phyloP scores from a whole-genome alignment of 2,797 vertebrate genomes.

The Labeo calbasu region DNA sequence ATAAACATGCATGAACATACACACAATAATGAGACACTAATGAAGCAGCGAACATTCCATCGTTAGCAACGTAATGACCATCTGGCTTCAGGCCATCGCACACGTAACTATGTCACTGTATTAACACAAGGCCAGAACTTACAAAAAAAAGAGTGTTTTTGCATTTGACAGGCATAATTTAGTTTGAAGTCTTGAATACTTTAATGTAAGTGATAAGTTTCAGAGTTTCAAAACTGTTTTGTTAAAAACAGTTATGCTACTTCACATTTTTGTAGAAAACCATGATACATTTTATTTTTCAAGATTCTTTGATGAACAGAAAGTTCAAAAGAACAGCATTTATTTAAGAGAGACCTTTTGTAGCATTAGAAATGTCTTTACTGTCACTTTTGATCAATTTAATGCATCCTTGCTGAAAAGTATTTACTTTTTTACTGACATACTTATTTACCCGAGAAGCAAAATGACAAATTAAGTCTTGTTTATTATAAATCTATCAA shows the following conservation, averaged over 20 bases:
- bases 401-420: not conserved
- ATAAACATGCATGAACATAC: not conserved
- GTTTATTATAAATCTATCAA: not conserved
- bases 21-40: not conserved
- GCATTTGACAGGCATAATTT: not conserved
- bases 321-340: not conserved
- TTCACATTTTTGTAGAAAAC: not conserved
- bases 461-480: not conserved
- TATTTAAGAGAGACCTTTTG: not conserved
- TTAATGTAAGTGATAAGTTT: not conserved
- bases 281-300: not conserved
- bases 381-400: not conserved
- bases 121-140: not conserved
- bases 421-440: not conserved
- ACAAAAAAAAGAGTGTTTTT: not conserved
- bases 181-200: not conserved
- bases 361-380: not conserved
- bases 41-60: not conserved
- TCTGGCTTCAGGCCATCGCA: not conserved
- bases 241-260: not conserved
- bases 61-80: not conserved
- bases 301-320: not conserved
- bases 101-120: not conserved
- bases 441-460: too few relatives aligned
- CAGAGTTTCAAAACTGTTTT: not conserved